phyloP scores from a whole-genome alignment of 2,113 vertebrate genomes.

The Oryzias woworae region DNA sequence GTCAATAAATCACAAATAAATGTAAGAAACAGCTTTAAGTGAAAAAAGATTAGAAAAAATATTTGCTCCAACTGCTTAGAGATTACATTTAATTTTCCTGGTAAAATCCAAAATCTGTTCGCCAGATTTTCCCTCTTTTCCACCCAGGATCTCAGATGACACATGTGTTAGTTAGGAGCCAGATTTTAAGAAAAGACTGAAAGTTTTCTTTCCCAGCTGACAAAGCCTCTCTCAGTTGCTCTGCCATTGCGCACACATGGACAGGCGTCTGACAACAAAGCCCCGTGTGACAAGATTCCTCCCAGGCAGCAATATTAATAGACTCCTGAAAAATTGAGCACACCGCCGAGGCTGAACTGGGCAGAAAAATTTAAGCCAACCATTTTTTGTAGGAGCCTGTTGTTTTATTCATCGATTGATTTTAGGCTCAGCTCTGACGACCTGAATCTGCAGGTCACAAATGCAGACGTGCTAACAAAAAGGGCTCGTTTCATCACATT shows the following conservation, averaged over 20 bases:
- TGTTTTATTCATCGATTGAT: constrained; percentile 73
- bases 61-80: constrained; percentile 27
- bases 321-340: constrained; percentile 51
- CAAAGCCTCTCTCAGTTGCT: constrained; percentile 45
- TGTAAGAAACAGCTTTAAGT: constrained; percentile 13
- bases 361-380: constrained; percentile 60
- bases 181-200: constrained; percentile 63
- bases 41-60: constrained; percentile 32
- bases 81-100: constrained; percentile 62
- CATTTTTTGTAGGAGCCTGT: constrained; percentile 42
- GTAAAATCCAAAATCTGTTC: constrained; percentile 47
- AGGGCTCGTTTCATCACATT: constrained; percentile 40
- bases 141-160: constrained; percentile 53
- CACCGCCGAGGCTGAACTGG: constrained; percentile 30
- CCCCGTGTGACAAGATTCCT: constrained; percentile 38
- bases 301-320: constrained; percentile 40
- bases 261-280: constrained; percentile 46
- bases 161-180: constrained; percentile 49
- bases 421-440: constrained; percentile 31
- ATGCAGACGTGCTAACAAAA: constrained; percentile 20
- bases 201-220: constrained; percentile 59
- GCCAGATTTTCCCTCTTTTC: constrained; percentile 53
- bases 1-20: constrained; percentile 43
- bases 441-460: constrained; percentile 22
- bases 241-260: constrained; percentile 26